A percentile compares a stretch with the other conserved stretches of the same genome.
Evolutionary conservation across 2,113 vertebrate genomes (phyloP).

Genomic region (Formicarius rufipectus): DNA sequence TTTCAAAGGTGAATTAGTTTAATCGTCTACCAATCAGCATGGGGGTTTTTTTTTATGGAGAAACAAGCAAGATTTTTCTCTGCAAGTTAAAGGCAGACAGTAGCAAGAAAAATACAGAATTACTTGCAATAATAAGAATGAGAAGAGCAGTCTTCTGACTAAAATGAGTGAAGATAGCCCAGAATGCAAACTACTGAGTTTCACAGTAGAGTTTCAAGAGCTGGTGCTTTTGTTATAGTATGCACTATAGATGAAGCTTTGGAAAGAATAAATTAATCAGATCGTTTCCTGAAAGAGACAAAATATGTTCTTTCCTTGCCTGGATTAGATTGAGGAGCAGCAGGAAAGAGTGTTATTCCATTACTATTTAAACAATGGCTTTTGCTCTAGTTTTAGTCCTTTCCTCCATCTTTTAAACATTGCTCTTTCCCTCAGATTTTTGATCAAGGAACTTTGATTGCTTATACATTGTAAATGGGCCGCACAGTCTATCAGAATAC

Average conservation of each 20-base stretch:
- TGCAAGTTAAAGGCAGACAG: not conserved
- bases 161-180: not conserved
- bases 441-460: not conserved
- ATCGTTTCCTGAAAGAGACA: not conserved
- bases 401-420: not conserved
- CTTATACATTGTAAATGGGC: not conserved
- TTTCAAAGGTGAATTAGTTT: not conserved
- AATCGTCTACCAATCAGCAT: not conserved
- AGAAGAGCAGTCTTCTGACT: not conserved
- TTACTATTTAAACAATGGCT: rapidly evolving
- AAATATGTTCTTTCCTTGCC: not conserved
- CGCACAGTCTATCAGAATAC: not conserved
- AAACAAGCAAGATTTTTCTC: not conserved
- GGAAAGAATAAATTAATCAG: not conserved
- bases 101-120: not conserved
- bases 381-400: not conserved
- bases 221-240: not conserved
- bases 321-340: not conserved
- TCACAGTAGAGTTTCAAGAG: not conserved
- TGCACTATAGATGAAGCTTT: not conserved
- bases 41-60: not conserved
- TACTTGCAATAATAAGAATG: not conserved
- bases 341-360: not conserved
- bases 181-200: not conserved
- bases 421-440: not conserved